Base-by-base conservation (phyloP, 2,888 invertebrate genomes). In the Noctua pronuba region DNA sequence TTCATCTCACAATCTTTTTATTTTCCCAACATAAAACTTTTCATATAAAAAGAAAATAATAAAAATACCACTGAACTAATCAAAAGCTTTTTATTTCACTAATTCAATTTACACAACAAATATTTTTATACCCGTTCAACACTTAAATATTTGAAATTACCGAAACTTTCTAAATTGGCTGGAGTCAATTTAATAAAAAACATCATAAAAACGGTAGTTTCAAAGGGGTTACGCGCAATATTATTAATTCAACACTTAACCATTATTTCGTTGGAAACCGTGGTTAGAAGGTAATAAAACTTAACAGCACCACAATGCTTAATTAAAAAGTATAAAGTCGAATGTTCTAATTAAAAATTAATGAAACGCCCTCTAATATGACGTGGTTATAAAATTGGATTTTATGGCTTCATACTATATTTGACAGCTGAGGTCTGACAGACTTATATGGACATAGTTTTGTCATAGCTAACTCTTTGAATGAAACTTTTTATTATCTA, bases 221-320 rank as follows among this genome's bases (percentile, higher is more conserved):
- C 38, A 66, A 78, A 79, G 60, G 68, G 81, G 60, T 69, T 84
- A 75, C 28, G 84, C 80, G 73, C 21, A 52, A 67, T 80, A 79
- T 82, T 87, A 85, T 82, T 81, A 74, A 80, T 81, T 86, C 71
- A 82, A 81, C 77, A 80, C 73, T 83, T 60, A 64, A 73, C 68
- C 41, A 82, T 88, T 72, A 86, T 75, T 81, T 69, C 68, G 70
- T 65, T 81, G 41, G 75, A 81, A 79, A 81, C 67, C 67, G 73
- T 81, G 77, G 81, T 85, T 87, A 82, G 80, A 72, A 66, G 78
- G 70, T 38, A 73, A 88, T 90, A 88, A 90, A 90, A 85, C 44
- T 86, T 88, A 88, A 90, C 79, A 84, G 67, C 79, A 81, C 87
- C 87, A 91, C 90, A 91, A 87, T 88, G 80, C 86, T 88, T 90